phyloP scores from a whole-genome alignment of 30 jellyfish, hydroid and myxozoan genomes.

The Hydractinia echinata region DNA sequence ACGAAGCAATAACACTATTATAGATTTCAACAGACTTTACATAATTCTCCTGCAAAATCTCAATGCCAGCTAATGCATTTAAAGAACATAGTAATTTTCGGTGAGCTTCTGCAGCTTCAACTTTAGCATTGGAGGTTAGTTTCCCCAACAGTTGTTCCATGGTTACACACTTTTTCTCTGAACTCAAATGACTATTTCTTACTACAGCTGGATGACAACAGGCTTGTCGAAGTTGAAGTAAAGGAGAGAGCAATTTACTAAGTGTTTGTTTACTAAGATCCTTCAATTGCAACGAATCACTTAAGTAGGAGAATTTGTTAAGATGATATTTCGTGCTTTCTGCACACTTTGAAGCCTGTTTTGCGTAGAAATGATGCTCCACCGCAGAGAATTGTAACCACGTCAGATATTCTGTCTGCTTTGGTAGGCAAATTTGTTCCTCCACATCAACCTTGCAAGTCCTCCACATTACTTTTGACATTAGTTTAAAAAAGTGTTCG shows the following conservation, averaged over 20 bases:
- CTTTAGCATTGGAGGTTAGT: constrained; percentile 49
- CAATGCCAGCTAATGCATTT: constrained; percentile 76
- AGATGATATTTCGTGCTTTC: background rate
- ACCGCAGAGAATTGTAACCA: constrained; percentile 59
- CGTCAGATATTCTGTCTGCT: constrained; percentile 56
- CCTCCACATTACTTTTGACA: constrained; percentile 83
- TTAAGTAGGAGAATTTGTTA: background rate
- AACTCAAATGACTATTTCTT: constrained; percentile 39
- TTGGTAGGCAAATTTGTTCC: constrained; percentile 62
- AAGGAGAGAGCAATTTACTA: constrained; percentile 48
- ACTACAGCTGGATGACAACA: constrained; percentile 93
- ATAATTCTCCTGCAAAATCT: constrained; percentile 11
- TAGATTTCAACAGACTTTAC: constrained; percentile 48
- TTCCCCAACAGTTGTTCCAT: constrained; percentile 73
- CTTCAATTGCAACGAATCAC: constrained; percentile 16
- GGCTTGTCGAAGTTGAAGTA: constrained; percentile 82
- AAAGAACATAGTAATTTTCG: constrained; percentile 59
- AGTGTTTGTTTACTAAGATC: constrained; percentile 11
- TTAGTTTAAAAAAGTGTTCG: constrained; percentile 53
- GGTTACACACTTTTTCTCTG: constrained; percentile 58
- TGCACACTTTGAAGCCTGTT: constrained; percentile 48
- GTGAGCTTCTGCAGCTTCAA: constrained; percentile 88
- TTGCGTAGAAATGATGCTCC: constrained; percentile 67
- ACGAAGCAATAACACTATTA: constrained; percentile 60
- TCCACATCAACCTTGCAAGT: constrained; percentile 64